Evolutionary conservation across 2,113 vertebrate genomes (phyloP).

Genomic region (Formicarius rufipectus): DNA sequence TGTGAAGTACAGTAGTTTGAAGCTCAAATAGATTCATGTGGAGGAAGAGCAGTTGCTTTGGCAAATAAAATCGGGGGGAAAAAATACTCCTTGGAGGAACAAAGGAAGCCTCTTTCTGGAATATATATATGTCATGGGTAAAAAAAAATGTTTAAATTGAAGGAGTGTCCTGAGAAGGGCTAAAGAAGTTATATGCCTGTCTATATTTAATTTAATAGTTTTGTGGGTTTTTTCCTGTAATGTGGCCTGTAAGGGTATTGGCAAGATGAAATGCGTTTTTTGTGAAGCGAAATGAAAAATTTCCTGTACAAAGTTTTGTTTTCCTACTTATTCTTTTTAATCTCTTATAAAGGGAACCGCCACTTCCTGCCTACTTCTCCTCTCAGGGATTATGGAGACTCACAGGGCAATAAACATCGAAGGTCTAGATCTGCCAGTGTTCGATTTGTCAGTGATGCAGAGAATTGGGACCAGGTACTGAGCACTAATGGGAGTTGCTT

Average conservation of each 20-base stretch:
- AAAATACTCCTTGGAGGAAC: not conserved
- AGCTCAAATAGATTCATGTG: not conserved
- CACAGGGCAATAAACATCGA: conserved; percentile 61
- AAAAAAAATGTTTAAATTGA: not conserved
- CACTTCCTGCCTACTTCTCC: conserved; percentile 85
- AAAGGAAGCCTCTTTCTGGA: not conserved
- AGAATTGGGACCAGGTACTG: conserved; percentile 75
- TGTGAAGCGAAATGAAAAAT: not conserved
- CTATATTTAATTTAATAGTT: not conserved
- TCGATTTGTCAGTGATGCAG: conserved; percentile 77
- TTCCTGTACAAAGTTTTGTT: not conserved
- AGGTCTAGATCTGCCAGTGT: conserved; percentile 82
- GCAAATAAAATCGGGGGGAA: not conserved
- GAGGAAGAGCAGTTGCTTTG: not conserved
- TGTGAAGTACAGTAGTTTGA: not conserved
- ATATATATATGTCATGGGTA: not conserved
- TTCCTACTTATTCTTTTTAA: not conserved
- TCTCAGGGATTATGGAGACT: conserved; percentile 76
- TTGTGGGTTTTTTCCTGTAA: not conserved
- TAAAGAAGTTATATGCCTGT: not conserved
- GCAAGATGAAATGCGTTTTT: not conserved
- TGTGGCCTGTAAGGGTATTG: not conserved
- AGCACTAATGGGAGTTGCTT: not conserved
- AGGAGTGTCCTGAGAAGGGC: not conserved
- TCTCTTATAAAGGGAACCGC: conserved; percentile 72